Evolutionary conservation across 2,113 vertebrate species (phyloP), one percentile per base, ranked within the genome.

Genomic region (Crotophaga sulcirostris): DNA sequence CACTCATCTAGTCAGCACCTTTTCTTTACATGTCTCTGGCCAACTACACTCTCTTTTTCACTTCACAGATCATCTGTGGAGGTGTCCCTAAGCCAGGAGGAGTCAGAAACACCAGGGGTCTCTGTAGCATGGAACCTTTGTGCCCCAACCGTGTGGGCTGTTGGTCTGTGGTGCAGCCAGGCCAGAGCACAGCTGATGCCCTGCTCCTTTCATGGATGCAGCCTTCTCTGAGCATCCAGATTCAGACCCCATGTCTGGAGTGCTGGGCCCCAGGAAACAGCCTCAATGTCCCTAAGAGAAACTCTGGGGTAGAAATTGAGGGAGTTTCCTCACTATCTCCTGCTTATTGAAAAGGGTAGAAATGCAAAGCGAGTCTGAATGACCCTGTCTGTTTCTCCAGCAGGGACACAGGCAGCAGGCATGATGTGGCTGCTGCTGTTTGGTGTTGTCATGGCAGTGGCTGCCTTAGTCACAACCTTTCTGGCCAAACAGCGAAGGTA

Each of bases 401-500:
- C 73, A 89, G 94, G 29, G 77, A 91, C 81, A 49, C 77, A 92
- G 56, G 78, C 10, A 52, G 26, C n/a, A 45, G 40, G 66, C 36
- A 38, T 76, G 70, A 72, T 28, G 59, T 97, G 97, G 96, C 60
- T 92, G 33, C 40, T 95, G 33, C 52, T 94, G 14, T 66, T 96
- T 23, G 84, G 54, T 68, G 55, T 38, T 55, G 49, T 73, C 1
- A 14, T 94, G 73, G 67, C 66, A 77, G 25, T 93, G 7, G 1
- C 42, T 54, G 95, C 38, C 78, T 90, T 82, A 64, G 5, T 97
- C 26, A 12, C 81, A 73, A 87, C 85, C n/a, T 87, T 96, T 81
- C 84, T 96, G 94, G 85, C 79, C 82, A 96, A 91, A 49, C 95
- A 94, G 19, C 40, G 16, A 63, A 96, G 97, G 97, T 97, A 93